phyloP scores from a whole-genome alignment of 2,113 vertebrate species.

The Diadophis punctatus region DNA sequence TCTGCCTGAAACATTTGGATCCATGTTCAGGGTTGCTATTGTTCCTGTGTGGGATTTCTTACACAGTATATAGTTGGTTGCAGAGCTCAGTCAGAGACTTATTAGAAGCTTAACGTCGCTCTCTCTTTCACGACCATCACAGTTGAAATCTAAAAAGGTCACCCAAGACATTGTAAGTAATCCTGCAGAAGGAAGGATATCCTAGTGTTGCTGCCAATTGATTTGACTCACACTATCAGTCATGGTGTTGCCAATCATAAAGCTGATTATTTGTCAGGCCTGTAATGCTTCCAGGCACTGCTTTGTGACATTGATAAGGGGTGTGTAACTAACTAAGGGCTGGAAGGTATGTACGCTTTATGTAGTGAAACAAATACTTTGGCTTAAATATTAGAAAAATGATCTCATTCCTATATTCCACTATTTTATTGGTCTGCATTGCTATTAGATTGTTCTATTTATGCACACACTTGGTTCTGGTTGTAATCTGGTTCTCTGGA shows the following conservation, averaged over 20 bases:
- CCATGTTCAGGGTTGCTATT: not conserved
- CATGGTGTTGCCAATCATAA: constrained; percentile 63
- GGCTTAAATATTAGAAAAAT: constrained; percentile 53
- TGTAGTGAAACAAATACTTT: constrained; percentile 60
- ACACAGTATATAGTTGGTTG: not conserved
- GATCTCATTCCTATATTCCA: constrained; percentile 46
- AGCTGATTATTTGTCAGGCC: constrained; percentile 61
- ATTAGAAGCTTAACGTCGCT: constrained; percentile 15
- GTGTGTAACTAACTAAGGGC: constrained; percentile 48
- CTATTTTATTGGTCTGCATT: constrained; percentile 26
- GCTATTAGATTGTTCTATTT: not conserved
- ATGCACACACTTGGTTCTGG: not conserved
- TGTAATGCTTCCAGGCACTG: constrained; percentile 58
- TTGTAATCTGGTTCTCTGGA: not conserved
- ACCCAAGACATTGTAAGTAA: constrained; percentile 45
- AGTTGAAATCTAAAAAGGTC: constrained; percentile 56
- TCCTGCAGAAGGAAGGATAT: constrained; percentile 51
- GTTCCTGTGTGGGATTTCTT: not conserved
- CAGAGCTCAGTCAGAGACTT: not conserved
- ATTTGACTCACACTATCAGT: constrained; percentile 62
- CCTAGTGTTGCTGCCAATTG: constrained; percentile 56
- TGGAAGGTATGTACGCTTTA: constrained; percentile 58
- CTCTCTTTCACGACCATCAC: constrained; percentile 40
- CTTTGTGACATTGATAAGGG: constrained; percentile 67
- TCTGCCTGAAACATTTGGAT: not conserved